phyloP scores from a whole-genome alignment of 2,888 invertebrate genomes.

The Drosophila multiciliata region DNA sequence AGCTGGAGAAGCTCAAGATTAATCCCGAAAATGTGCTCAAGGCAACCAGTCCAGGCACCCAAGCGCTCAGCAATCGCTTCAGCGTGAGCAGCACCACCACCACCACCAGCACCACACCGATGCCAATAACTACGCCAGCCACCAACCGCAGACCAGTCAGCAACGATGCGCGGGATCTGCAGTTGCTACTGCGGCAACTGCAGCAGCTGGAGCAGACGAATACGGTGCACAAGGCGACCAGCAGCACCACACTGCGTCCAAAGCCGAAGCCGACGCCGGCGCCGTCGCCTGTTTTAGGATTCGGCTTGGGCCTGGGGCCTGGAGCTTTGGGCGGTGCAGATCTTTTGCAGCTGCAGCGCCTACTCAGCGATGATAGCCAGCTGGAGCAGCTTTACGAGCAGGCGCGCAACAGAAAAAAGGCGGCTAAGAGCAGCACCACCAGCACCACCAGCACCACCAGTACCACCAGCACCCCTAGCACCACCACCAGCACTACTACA shows the following conservation, averaged over 20 bases:
- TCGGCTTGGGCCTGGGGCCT: slow-evolving; percentile 19
- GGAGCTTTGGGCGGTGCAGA: slow-evolving; percentile 81
- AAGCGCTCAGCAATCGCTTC: slow-evolving; percentile 69
- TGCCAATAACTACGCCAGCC: slow-evolving; percentile 29
- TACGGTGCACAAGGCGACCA: slow-evolving; percentile 32
- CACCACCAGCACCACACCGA: slow-evolving; percentile 24
- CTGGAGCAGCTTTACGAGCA: slow-evolving; percentile 82
- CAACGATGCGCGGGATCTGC: slow-evolving; percentile 67
- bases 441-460: slow-evolving; percentile 40
- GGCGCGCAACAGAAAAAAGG: slow-evolving; percentile 67
- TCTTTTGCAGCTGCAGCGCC: slow-evolving; percentile 85
- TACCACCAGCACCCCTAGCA: slow-evolving; percentile 37
- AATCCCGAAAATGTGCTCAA: slow-evolving; percentile 77
- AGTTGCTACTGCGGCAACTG: slow-evolving; percentile 69
- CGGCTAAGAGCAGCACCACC: slow-evolving; percentile 26
- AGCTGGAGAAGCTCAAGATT: slow-evolving; percentile 80
- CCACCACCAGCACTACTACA: slow-evolving; percentile 41
- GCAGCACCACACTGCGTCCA: slow-evolving; percentile 20
- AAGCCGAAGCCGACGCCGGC: not conserved
- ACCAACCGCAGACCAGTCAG: slow-evolving; percentile 23
- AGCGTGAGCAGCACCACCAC: slow-evolving; percentile 28
- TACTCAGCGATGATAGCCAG: slow-evolving; percentile 85
- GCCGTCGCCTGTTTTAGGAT: slow-evolving; percentile 1
- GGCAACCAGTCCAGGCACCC: slow-evolving; percentile 33
- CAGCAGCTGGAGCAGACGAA: slow-evolving; percentile 72